phyloP scores from a whole-genome alignment of 2,113 vertebrate species.

The Thunnus maccoyii region DNA sequence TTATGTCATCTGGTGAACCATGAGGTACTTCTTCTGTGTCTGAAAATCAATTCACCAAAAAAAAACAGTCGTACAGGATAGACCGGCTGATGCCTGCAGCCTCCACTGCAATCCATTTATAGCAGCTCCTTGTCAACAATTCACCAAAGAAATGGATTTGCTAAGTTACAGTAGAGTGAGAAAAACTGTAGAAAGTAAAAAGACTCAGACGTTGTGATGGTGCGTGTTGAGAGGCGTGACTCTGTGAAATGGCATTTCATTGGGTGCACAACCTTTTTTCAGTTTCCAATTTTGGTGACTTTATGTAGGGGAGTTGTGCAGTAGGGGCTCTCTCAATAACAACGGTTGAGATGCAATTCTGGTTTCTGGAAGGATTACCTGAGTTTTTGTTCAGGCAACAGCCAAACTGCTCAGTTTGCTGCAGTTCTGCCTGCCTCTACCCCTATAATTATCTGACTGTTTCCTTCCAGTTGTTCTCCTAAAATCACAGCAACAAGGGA shows the following conservation, averaged over 20 bases:
- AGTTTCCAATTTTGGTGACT: background rate
- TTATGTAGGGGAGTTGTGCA: background rate
- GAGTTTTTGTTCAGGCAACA: constrained; percentile 19
- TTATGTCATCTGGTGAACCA: constrained; percentile 5
- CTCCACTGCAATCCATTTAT: constrained; percentile 23
- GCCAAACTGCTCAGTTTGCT: background rate
- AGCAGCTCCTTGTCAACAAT: constrained; percentile 28
- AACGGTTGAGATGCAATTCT: background rate
- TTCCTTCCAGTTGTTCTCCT: background rate
- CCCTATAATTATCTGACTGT: background rate
- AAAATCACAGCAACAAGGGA: background rate
- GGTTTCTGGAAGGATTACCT: background rate
- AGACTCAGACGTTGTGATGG: background rate
- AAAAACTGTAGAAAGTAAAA: constrained; percentile 4
- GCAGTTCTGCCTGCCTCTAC: background rate
- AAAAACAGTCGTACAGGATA: constrained; percentile 4
- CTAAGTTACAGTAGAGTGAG: constrained; percentile 7
- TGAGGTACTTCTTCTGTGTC: constrained; percentile 1
- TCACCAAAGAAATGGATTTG: constrained; percentile 34
- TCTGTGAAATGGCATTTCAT: constrained; percentile 39
- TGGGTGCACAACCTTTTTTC: background rate
- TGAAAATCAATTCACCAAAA: constrained; percentile 22
- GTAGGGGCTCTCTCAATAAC: background rate
- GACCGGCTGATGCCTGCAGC: constrained; percentile 7
- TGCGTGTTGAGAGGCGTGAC: constrained; percentile 10